Conservation (phyloP, 2,113 vertebrate species). For the Pungitius pungitius region DNA sequence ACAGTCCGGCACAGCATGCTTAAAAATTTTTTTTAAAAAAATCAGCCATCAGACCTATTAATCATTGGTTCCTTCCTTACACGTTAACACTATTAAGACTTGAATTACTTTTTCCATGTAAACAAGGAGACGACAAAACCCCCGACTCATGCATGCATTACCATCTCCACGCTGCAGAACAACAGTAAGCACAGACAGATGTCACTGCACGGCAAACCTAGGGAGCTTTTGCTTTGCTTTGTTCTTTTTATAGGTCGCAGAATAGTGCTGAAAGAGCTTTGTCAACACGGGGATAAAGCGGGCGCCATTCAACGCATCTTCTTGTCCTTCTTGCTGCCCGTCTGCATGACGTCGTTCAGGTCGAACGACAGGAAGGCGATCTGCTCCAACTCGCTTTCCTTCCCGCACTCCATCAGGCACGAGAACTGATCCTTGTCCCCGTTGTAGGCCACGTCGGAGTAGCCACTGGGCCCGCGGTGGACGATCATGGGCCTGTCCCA, state of each 20-base stretch:
- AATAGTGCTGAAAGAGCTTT: conserved; percentile 34
- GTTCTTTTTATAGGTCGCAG: conserved; percentile 20
- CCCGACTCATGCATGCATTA: conserved; percentile 67
- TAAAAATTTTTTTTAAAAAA: conserved; percentile 22
- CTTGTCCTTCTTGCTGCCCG: conserved; percentile 59
- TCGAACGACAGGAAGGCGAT: conserved; percentile 79
- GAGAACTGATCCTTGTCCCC: conserved; percentile 83
- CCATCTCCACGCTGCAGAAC: conserved; percentile 60
- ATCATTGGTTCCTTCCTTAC: conserved; percentile 45
- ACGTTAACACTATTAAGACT: conserved; percentile 55
- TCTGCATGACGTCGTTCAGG: conserved; percentile 74
- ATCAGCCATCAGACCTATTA: conserved; percentile 24
- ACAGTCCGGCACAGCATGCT: conserved; percentile 61
- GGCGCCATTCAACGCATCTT: conserved; percentile 47
- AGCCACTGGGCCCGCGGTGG: conserved; percentile 85
- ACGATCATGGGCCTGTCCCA: conserved; percentile 87
- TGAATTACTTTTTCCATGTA: conserved; percentile 43
- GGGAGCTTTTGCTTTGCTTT: conserved; percentile 38
- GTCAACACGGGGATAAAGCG: conserved; percentile 34
- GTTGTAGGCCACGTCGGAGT: conserved; percentile 88
- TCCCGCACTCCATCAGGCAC: conserved; percentile 90
- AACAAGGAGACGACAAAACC: conserved; percentile 63
- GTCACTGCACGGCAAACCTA: conserved; percentile 61
- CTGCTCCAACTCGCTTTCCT: conserved; percentile 77
- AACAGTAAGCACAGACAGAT: conserved; percentile 62